Percentiles rank a stretch among this genome's conserved stretches.
Conservation (phyloP, 2,888 invertebrate species). For the Nemapogon koenigi region DNA sequence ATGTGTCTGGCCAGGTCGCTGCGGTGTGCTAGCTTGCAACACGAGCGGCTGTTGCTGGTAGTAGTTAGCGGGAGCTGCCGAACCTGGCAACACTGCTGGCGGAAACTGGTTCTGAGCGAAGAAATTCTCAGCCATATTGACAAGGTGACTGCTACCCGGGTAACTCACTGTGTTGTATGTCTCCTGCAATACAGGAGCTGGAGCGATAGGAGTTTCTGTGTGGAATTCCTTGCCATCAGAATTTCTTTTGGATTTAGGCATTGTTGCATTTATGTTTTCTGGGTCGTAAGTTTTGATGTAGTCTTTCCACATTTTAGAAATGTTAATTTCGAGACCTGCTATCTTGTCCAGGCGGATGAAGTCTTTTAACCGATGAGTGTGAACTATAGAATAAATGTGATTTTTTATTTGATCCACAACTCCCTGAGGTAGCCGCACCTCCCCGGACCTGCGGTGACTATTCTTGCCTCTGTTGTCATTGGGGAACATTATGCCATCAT, state of each 20-base stretch:
- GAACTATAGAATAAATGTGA: constrained; percentile 60
- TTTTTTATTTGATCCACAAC: constrained; percentile 60
- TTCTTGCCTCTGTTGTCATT: constrained; percentile 64
- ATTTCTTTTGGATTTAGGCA: constrained; percentile 53
- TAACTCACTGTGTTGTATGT: constrained; percentile 41
- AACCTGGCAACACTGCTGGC: constrained; percentile 34
- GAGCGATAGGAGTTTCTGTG: constrained; percentile 23
- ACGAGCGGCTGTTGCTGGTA: constrained; percentile 48
- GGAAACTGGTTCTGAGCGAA: constrained; percentile 54
- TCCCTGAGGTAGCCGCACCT: constrained; percentile 53
- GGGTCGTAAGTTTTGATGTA: constrained; percentile 63
- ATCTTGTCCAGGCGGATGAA: constrained; percentile 61
- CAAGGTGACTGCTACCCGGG: constrained; percentile 52
- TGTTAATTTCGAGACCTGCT: constrained; percentile 62
- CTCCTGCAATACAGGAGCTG: too few relatives aligned
- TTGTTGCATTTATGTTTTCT: constrained; percentile 52
- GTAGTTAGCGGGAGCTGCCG: constrained; percentile 42
- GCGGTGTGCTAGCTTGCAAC: constrained; percentile 36
- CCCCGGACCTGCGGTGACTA: constrained; percentile 55
- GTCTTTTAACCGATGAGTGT: constrained; percentile 57
- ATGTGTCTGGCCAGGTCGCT: constrained; percentile 40
- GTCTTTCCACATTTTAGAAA: constrained; percentile 66
- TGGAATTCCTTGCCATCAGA: constrained; percentile 26
- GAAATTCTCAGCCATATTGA: constrained; percentile 57
- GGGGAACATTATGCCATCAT: constrained; percentile 64